phyloP scores from a whole-genome alignment of 1,140 invertebrate genomes.

The Hypothenemus hampei region DNA sequence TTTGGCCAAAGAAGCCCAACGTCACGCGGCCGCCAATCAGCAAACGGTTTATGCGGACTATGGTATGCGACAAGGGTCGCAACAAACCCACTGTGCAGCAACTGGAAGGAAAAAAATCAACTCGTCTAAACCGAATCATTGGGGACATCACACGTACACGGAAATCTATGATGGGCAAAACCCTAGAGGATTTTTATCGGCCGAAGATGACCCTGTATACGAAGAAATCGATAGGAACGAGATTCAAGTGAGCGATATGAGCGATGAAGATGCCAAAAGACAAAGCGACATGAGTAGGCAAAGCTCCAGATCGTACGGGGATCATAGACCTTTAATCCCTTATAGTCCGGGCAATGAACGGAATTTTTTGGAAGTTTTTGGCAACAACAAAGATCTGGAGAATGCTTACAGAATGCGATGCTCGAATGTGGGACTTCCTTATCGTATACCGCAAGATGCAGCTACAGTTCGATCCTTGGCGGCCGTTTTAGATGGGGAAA shows the following conservation, averaged over 20 bases:
- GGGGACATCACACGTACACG: slow-evolving; percentile 58
- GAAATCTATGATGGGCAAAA: slow-evolving; percentile 55
- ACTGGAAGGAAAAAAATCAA: slow-evolving; percentile 40
- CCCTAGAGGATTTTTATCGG: slow-evolving; percentile 41
- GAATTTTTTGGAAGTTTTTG: slow-evolving; percentile 37
- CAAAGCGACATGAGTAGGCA: slow-evolving; percentile 71
- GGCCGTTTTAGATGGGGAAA: slow-evolving; percentile 75
- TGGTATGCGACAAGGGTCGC: slow-evolving; percentile 22
- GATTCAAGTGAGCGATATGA: slow-evolving; percentile 71
- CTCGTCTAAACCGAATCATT: slow-evolving; percentile 47
- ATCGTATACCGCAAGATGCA: slow-evolving; percentile 46
- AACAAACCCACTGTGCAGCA: slow-evolving; percentile 29
- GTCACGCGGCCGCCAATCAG: slow-evolving; percentile 35
- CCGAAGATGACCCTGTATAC: slow-evolving; percentile 71
- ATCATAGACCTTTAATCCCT: slow-evolving; percentile 63
- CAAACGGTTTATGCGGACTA: slow-evolving; percentile 34
- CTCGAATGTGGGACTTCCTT: slow-evolving; percentile 48
- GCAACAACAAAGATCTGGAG: slow-evolving; percentile 36
- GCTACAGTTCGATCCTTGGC: slow-evolving; percentile 60
- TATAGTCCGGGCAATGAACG: slow-evolving; percentile 45
- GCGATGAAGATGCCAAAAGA: slow-evolving; percentile 69
- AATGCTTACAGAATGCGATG: slow-evolving; percentile 55
- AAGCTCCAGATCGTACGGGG: slow-evolving; percentile 73
- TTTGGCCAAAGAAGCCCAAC: slow-evolving; percentile 39
- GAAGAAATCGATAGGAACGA: slow-evolving; percentile 69